Conservation (phyloP, 1,140 invertebrate species). For the Mylabris phalerata region DNA sequence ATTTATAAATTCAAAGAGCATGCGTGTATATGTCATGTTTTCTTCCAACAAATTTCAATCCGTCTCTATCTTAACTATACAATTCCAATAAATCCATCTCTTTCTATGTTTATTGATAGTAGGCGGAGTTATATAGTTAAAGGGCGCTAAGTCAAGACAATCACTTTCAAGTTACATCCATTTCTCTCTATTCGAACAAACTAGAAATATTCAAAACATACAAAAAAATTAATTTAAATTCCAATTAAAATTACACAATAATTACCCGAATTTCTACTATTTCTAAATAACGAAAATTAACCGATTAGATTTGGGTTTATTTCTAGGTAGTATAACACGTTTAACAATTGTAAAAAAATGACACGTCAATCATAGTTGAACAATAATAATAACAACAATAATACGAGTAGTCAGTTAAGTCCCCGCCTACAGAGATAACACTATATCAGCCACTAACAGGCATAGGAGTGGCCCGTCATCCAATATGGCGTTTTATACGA, state of each 20-base stretch:
- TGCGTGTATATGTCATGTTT: constrained; percentile 34
- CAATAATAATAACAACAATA: constrained; percentile 12
- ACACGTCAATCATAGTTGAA: constrained; percentile 34
- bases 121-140: constrained; percentile 25
- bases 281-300: too few relatives aligned
- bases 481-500: constrained; percentile 33
- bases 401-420: not conserved
- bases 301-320: too few relatives aligned
- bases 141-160: constrained; percentile 41
- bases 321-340: too few relatives aligned
- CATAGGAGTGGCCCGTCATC: constrained; percentile 27
- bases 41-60: not conserved
- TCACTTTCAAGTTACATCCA: constrained; percentile 6
- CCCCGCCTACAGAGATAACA: constrained; percentile 32
- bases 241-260: too few relatives aligned
- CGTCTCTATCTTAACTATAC: constrained; percentile 17
- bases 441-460: constrained; percentile 27
- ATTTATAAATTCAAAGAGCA: constrained; percentile 30
- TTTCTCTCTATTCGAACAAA: too few relatives aligned
- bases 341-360: not conserved
- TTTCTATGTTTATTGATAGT: constrained; percentile 26
- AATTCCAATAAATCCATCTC: not conserved
- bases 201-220: too few relatives aligned
- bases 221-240: too few relatives aligned
- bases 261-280: too few relatives aligned